Percentiles rank a stretch among this genome's conserved stretches.
phyloP scores from a whole-genome alignment of 2,797 vertebrate genomes.

The Pelodytes ibericus region DNA sequence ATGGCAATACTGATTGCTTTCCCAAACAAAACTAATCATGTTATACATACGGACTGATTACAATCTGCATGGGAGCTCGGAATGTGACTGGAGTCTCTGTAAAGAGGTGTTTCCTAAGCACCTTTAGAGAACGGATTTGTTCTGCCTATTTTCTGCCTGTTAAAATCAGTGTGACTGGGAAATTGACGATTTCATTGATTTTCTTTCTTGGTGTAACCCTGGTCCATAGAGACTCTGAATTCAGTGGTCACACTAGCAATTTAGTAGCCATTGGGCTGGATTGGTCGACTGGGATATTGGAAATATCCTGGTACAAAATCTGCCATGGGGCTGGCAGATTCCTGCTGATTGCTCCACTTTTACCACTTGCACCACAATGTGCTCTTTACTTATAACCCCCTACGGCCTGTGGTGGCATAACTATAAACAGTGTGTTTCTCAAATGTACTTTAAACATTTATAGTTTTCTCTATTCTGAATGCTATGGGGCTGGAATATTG shows the following conservation, averaged over 20 bases:
- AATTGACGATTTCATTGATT: constrained; percentile 41
- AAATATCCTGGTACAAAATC: no score
- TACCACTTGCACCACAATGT: no score
- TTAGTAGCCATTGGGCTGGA: no score
- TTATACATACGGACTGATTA: constrained; percentile 45
- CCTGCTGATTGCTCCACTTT: no score
- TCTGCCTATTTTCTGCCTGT: constrained; percentile 57
- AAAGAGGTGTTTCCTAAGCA: constrained; percentile 42
- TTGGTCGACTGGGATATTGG: no score
- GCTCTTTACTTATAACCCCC: no score
- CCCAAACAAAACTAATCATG: constrained; percentile 49
- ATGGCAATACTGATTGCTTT: constrained; percentile 58
- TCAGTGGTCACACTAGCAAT: neutral
- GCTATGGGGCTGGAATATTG: no score
- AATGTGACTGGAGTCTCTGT: neutral
- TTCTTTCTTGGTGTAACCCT: constrained; percentile 32
- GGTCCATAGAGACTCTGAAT: neutral
- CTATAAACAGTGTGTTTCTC: no score
- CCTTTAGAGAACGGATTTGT: constrained; percentile 18
- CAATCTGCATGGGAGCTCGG: constrained; percentile 48
- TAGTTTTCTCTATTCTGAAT: no score
- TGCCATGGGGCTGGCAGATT: no score
- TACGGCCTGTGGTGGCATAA: no score
- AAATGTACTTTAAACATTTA: no score
- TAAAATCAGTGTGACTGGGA: constrained; percentile 47